Evolutionary conservation across 2,888 invertebrate genomes (phyloP), one percentile per base, ranked within the genome.

Genomic region (Exephanes ischioxanthus): DNA sequence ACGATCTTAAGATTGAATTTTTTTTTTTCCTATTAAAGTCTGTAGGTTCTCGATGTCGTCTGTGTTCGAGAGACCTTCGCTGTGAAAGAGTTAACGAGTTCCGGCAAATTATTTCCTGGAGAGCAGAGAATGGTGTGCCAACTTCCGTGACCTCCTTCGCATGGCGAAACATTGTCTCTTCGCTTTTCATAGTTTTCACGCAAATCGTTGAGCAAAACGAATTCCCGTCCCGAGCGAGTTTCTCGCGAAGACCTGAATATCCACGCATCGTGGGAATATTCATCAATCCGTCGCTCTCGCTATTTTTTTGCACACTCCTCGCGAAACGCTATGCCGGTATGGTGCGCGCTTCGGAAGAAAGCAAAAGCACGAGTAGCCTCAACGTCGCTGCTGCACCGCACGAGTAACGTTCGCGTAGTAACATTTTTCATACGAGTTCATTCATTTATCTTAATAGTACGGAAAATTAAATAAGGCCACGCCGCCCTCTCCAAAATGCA

Each of bases 251-350:
- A 68, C 51, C 53, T 19, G 68, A 80, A 77, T 73, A 77, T 73
- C 67, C 45, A 72, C 33, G 45, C 61, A 77, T 41, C 77, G 80
- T 80, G 77, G 14, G 80, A 80, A 80, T n/a, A 76, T 73, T 72
- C 51, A 61, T 80, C 30, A 63, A 80, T 63, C 58, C 19, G 73
- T 72, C 37, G 55, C 63, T 84, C 71, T 76, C 76, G 45, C 26
- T 71, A 67, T 72, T 76, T 71, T 71, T 63, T 71, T 45, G 33
- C n/a, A 33, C 63, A 0, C 33, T 33, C 30, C 63, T 63, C 63
- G 63, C 33, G 58, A 58, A 22, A 9, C 58, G 11, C 45, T 58
- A 22, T 14, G 19, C 45, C 30, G 26, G 3, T 9, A 16, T 45
- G 7, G 45, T 5, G 26, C 48, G 9, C 58, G 19, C 19, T 9